Conservation (phyloP, 2,113 vertebrate species). For the Callorhinus ursinus region DNA sequence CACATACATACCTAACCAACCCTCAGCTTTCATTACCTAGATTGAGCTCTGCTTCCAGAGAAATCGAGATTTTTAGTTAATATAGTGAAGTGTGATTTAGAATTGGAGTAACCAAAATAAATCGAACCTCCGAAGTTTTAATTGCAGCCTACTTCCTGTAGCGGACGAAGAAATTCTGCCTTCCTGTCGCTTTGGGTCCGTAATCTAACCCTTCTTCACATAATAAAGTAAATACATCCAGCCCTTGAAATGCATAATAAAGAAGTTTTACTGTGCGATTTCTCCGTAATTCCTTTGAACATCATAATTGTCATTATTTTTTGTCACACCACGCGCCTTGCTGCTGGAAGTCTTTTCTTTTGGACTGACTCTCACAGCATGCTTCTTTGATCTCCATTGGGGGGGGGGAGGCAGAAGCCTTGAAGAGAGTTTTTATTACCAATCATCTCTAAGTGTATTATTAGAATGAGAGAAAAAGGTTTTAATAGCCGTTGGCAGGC, state of each 20-base stretch:
- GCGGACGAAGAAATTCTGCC: not conserved
- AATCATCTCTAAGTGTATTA: constrained; percentile 59
- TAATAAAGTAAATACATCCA: constrained; percentile 59
- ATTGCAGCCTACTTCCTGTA: constrained; percentile 6
- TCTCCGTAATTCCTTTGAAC: constrained; percentile 56
- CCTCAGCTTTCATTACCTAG: not conserved
- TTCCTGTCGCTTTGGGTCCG: not conserved
- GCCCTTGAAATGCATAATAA: constrained; percentile 29
- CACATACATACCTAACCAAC: not conserved
- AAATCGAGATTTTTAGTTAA: not conserved
- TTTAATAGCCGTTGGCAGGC: constrained; percentile 49
- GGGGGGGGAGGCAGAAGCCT: constrained; percentile 12
- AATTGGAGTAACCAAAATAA: constrained; percentile 15
- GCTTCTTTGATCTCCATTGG: constrained; percentile 57
- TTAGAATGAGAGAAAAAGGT: constrained; percentile 53
- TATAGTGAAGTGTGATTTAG: not conserved
- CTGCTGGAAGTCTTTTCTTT: constrained; percentile 40
- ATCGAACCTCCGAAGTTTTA: not conserved
- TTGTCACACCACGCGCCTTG: not conserved
- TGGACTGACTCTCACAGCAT: not conserved
- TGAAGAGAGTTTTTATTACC: constrained; percentile 44
- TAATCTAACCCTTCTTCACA: constrained; percentile 34
- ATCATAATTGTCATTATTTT: constrained; percentile 59
- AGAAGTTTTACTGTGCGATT: constrained; percentile 21
- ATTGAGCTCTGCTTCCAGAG: not conserved